Percentiles rank a stretch among this genome's conserved stretches.
Conservation (phyloP, 2,113 vertebrate species). For the Gallinago media region DNA sequence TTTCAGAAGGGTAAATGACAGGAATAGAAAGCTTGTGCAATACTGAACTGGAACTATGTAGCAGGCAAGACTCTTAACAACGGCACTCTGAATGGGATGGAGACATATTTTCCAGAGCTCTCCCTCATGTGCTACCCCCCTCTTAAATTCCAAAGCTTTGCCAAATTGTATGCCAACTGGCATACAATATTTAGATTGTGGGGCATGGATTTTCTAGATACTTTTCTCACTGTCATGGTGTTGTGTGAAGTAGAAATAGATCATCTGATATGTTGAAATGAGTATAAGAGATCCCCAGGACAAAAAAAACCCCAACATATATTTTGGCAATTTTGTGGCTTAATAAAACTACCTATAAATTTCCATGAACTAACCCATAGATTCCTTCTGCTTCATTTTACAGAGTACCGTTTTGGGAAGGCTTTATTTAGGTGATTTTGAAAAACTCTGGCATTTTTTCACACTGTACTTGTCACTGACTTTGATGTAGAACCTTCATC, state of each 20-base stretch:
- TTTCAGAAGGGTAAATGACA: neutral
- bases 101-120: neutral
- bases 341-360: neutral
- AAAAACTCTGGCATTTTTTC: neutral
- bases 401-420: neutral
- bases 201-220: neutral
- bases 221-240: neutral
- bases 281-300: neutral
- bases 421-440: neutral
- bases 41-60: neutral
- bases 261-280: neutral
- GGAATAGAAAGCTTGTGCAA: neutral
- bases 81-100: neutral
- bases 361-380: neutral
- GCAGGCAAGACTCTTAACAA: neutral
- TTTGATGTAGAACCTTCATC: neutral
- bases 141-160: neutral
- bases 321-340: neutral
- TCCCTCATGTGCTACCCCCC: neutral
- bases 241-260: neutral
- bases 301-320: accelerated
- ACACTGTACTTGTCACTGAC: neutral
- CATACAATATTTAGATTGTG: neutral
- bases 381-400: neutral
- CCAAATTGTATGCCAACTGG: neutral